Base-by-base conservation (phyloP, 2,797 vertebrate genomes). In the Morus bassanus region DNA sequence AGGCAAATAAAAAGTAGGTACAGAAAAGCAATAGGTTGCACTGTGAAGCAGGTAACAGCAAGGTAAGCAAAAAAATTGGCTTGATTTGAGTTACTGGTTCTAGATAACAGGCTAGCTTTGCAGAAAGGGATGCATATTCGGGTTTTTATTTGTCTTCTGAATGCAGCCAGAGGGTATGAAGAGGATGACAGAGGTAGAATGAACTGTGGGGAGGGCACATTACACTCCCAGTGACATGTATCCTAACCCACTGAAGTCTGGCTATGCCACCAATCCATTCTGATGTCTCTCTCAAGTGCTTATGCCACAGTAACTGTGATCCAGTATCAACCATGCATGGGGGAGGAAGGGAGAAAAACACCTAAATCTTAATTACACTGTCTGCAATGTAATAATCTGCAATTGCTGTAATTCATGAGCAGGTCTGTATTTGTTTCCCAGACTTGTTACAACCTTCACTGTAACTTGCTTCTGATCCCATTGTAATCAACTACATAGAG, bases 221-320 rank as follows among this genome's bases (percentile, higher is more conserved):
- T 48, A 41, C 1, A 0, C 11, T 78, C 53, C 37, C 33, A 46
- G 30, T 8, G 51, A 43, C 31, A 68, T 1, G 1, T 19, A 59
- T 16, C 48, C 37, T 30, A 74, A 63, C 5, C 19, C 45, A 60
- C 0, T 27, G 21, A 85, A 35, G 21, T 12, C 37, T 68, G 23
- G n/a, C 21, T 48, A 75, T 8, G n/a, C 31, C 76, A 72, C 41
- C 46, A 19, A 23, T 37, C 50, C 37, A 19, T 72, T 46, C 51
- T 37, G 28, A 63, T 37, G 4, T 18, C 4, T 45, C 39, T 79
- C 63, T 45, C 37, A 86, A 64, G n/a, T 68, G 61, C 60, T 69
- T 41, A 68, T 2, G 3, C 16, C 12, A 37, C 24, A 91, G 1
- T 50, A 69, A 85, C 25, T 61, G 43, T 59, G 21, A 87, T 41